Conservation (phyloP, 2,113 vertebrate genomes). For the Sorex fumeus region DNA sequence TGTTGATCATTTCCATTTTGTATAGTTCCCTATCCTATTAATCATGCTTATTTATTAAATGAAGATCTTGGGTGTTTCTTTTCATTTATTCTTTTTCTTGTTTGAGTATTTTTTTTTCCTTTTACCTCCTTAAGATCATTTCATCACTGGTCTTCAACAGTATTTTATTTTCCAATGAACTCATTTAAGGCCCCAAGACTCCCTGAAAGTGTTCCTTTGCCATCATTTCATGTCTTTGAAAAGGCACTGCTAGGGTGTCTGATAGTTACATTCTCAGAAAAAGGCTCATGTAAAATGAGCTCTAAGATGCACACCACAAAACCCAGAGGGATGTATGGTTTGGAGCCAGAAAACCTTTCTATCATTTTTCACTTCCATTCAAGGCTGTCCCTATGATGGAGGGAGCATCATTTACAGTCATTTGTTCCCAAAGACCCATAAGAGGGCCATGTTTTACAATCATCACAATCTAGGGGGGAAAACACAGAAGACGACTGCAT, state of each 20-base stretch:
- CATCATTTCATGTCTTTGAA: background rate
- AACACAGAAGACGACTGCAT: too few species aligned
- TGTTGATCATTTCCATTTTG: constrained; percentile 1
- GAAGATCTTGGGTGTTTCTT: constrained; percentile 15
- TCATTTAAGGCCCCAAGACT: background rate
- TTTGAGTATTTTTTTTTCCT: background rate
- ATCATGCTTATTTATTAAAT: constrained; percentile 25
- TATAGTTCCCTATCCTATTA: constrained; percentile 16
- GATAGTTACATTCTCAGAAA: background rate
- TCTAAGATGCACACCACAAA: too few species aligned
- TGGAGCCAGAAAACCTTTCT: too few species aligned
- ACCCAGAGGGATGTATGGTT: too few species aligned
- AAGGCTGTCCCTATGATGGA: too few species aligned
- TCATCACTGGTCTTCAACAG: constrained; percentile 25
- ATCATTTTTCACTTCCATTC: too few species aligned
- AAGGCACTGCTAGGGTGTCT: background rate
- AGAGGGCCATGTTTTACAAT: too few species aligned
- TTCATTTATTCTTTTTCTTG: background rate
- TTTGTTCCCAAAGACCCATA: too few species aligned
- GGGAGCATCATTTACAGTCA: too few species aligned
- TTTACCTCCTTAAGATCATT: constrained; percentile 25
- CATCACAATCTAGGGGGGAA: too few species aligned
- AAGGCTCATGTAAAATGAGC: too few species aligned
- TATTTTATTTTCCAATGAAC: background rate
- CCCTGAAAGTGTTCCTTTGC: constrained; percentile 12